Evolutionary conservation across 2,113 vertebrate genomes (phyloP).

Genomic region (Apteryx owenii): DNA sequence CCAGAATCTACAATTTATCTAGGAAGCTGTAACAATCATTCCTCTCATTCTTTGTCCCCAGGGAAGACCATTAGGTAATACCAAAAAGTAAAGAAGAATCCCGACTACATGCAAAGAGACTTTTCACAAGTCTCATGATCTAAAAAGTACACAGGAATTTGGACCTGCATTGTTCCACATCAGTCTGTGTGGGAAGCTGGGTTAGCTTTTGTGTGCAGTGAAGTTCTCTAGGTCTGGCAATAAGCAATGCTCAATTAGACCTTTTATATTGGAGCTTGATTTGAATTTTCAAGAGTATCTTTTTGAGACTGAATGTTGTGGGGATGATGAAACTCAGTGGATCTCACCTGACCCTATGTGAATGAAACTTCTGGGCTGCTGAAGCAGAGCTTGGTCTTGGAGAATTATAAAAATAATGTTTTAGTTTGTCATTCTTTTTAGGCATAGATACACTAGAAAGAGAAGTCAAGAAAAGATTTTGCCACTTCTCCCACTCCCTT

Average conservation of each 20-base stretch:
- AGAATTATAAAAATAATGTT: not conserved
- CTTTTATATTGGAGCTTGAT: not conserved
- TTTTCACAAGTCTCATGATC: not conserved
- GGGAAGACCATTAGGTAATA: not conserved
- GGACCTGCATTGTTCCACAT: too few relatives aligned
- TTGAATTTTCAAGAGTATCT: not conserved
- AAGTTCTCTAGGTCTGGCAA: not conserved
- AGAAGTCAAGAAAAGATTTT: not conserved
- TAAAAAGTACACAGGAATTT: not conserved
- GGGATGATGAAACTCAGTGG: not conserved
- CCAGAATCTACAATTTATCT: not conserved
- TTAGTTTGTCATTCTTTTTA: not conserved
- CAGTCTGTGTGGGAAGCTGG: not conserved
- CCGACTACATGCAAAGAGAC: not conserved
- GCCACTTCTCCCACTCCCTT: not conserved
- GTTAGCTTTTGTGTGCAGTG: not conserved
- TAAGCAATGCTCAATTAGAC: not conserved
- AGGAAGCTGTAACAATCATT: not conserved
- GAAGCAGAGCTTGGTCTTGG: not conserved
- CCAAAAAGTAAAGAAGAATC: not conserved
- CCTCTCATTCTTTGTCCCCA: not conserved
- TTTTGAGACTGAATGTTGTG: not conserved
- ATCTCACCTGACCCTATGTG: accelerated
- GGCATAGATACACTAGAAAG: not conserved
- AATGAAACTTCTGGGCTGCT: not conserved